Conservation (phyloP, 2,113 vertebrate species). For the Plestiodon gilberti region DNA sequence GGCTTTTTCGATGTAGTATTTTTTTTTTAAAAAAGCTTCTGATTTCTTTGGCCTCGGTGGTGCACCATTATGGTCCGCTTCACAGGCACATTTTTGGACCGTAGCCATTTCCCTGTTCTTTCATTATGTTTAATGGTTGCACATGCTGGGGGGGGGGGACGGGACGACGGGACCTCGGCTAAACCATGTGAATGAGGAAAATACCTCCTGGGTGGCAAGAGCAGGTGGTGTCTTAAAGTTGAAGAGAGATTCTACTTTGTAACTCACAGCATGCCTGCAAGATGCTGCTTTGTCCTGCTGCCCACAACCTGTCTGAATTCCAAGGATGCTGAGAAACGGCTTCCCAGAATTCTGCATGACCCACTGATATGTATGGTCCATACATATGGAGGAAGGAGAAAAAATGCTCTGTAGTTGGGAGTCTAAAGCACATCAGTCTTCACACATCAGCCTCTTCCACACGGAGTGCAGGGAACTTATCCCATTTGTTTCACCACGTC, state of each 20-base stretch:
- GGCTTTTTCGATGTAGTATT: not conserved
- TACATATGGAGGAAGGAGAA: not conserved
- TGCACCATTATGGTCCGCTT: conserved; percentile 2
- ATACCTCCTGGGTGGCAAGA: not conserved
- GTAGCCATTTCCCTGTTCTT: conserved; percentile 51
- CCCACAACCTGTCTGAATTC: not conserved
- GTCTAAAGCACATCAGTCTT: not conserved
- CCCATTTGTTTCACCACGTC: accelerated
- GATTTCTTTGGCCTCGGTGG: conserved; percentile 16
- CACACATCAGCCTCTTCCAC: not conserved
- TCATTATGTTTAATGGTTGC: conserved; percentile 48
- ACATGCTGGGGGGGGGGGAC: not conserved
- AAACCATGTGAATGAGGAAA: not conserved
- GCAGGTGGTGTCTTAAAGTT: not conserved
- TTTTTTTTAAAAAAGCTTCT: conserved; percentile 29
- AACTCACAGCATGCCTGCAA: not conserved
- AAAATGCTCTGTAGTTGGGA: not conserved
- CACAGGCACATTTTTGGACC: conserved; percentile 19
- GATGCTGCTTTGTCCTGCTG: not conserved
- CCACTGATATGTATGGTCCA: not conserved
- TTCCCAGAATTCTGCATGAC: accelerated
- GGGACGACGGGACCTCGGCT: not conserved
- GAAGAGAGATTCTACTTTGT: not conserved
- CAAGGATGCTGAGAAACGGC: accelerated
- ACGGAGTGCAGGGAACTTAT: not conserved